These are phyloP conservation scores for Mungos mungo DNA, from an alignment of 2,113 vertebrate species.

Conservation along the genomic window DNA sequence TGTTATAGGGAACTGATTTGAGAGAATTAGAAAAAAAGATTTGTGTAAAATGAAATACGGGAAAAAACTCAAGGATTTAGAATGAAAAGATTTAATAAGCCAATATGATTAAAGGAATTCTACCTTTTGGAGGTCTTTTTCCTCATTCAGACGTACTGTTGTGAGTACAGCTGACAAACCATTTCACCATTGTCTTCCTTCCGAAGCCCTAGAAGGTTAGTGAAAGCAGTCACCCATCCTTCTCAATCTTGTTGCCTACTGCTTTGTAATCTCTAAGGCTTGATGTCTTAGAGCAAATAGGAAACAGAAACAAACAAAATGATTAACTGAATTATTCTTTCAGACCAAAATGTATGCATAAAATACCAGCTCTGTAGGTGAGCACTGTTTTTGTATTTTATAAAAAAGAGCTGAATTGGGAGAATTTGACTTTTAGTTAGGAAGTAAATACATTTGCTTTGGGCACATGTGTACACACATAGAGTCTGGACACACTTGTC, in stretches of 20 bases:
- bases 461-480: background rate
- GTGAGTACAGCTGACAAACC: background rate
- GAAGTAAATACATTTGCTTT: conserved; percentile 30
- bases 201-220: background rate
- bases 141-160: conserved; percentile 6
- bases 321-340: background rate
- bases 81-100: conserved; percentile 13
- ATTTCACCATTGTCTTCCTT: background rate
- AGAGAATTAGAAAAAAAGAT: background rate
- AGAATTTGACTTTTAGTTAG: background rate
- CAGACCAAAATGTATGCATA: background rate
- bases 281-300: conserved; percentile 1
- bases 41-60: background rate
- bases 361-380: background rate
- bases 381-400: background rate
- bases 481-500: background rate
- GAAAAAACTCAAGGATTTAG: background rate
- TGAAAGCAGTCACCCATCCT: background rate
- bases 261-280: conserved; percentile 13
- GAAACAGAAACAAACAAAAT: background rate
- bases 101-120: background rate
- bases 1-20: background rate
- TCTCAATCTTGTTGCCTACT: background rate
- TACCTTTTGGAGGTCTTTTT: background rate
- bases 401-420: background rate